phyloP scores from a whole-genome alignment of 2,888 invertebrate species.

The Lasioglossum morio region DNA sequence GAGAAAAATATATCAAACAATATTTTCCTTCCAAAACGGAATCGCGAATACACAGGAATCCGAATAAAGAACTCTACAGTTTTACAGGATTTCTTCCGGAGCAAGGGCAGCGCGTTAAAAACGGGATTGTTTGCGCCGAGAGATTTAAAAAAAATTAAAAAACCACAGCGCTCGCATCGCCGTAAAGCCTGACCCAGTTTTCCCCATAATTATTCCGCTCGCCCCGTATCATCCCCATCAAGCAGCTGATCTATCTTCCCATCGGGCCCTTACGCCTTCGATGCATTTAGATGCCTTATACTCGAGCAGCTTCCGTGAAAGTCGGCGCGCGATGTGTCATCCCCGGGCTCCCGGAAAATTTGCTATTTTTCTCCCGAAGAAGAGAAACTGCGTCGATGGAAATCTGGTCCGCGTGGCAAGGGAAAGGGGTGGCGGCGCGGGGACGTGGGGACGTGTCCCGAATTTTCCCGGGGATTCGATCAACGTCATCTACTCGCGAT shows the following conservation, averaged over 20 bases:
- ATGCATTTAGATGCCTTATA: conserved; percentile 10
- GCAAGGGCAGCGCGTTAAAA: not conserved
- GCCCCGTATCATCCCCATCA: not conserved
- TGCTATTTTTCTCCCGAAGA: conserved; percentile 1
- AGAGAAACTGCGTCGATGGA: conserved; percentile 23
- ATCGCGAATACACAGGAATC: not conserved
- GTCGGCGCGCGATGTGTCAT: not conserved
- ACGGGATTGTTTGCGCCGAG: not conserved
- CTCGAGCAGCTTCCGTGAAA: not conserved
- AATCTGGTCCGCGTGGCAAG: not conserved
- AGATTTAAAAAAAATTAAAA: not conserved
- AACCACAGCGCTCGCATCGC: not conserved
- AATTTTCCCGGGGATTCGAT: conserved; percentile 36
- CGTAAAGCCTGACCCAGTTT: not conserved
- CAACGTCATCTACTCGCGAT: conserved; percentile 45
- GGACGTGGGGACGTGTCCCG: conserved; percentile 40
- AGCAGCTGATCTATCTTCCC: not conserved
- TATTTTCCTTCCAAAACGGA: not conserved
- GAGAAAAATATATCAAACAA: not conserved
- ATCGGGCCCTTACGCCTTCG: not conserved
- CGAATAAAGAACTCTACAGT: not conserved
- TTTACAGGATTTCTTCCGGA: not conserved
- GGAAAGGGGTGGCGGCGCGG: not conserved
- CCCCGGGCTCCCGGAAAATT: not conserved
- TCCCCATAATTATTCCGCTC: not conserved